These are phyloP conservation scores for Phymatocera aterrima DNA, from an alignment of 2,888 invertebrate genomes.

Conservation along the genomic window DNA sequence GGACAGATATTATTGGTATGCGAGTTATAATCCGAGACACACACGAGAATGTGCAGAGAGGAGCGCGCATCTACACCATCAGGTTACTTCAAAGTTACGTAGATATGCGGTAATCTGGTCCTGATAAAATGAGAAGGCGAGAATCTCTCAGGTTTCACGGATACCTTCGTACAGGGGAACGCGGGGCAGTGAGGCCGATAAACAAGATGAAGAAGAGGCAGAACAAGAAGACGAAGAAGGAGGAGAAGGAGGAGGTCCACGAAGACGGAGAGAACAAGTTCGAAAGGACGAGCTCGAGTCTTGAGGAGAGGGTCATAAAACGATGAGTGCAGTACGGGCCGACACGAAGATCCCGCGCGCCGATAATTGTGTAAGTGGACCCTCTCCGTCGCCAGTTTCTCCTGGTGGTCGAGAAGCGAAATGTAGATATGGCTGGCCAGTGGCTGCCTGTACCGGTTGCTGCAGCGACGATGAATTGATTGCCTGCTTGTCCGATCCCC, in stretches of 20 bases:
- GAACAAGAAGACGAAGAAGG: constrained; percentile 47
- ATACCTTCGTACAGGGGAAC: too few relatives aligned
- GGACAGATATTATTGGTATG: constrained; percentile 7
- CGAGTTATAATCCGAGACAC: neutral
- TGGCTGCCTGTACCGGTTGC: neutral
- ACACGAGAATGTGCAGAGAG: neutral
- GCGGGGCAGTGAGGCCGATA: too few relatives aligned
- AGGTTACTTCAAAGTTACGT: neutral
- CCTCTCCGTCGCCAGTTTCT: constrained; percentile 54
- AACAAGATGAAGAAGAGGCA: constrained; percentile 26
- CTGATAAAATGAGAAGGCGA: constrained; percentile 7
- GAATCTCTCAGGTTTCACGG: neutral
- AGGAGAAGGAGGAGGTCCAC: constrained; percentile 49
- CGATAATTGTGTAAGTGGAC: constrained; percentile 70
- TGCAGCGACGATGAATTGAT: neutral
- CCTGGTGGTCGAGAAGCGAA: constrained; percentile 33
- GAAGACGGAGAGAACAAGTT: constrained; percentile 44
- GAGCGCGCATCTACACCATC: neutral
- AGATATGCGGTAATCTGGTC: neutral
- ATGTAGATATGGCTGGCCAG: constrained; percentile 17
- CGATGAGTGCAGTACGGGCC: constrained; percentile 58
- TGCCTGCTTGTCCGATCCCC: too few relatives aligned
- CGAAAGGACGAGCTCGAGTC: constrained; percentile 48
- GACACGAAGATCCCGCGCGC: constrained; percentile 65
- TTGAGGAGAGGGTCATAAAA: constrained; percentile 64